Evolutionary conservation across 2,888 invertebrate genomes (phyloP), one percentile per base, ranked within the genome.

Genomic region (Blera fallax): DNA sequence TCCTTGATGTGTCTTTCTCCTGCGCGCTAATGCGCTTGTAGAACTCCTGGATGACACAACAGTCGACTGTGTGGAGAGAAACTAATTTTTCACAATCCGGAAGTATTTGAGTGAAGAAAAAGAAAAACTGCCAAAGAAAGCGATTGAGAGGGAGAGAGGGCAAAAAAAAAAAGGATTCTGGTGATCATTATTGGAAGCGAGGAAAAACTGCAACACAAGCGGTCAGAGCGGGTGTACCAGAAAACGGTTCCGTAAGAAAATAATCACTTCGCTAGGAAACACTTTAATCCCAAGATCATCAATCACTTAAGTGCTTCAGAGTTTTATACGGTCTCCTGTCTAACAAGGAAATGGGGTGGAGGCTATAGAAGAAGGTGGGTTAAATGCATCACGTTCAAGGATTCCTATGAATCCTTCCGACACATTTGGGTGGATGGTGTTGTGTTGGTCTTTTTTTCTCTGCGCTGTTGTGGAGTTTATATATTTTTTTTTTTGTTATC

Each of bases 261-360:
- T 81, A 85, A 85, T 85, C 81, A 77, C 81, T 85, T 85, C 77
- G 64, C 80, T 72, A 24, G 76, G 72, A 81, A 77, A 81, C 81
- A 81, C 85, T 85, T 81, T 81, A 81, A 85, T 85, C 81, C 85
- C 81, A 67, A 72, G 81, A 85, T 77, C 76, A 85, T 85, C 85
- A 85, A 85, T 85, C 85, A 85, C 85, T 81, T 81, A 81, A 85
- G 81, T 85, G 72, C 85, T 62, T 77, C 54, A 32, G 70, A 60
- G 85, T 54, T 81, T 81, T 65, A 58, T 52, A 60, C 48, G 29
- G 54, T 65, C 27, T 27, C 37, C 11, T 40, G 32, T 50, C 64
- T 40, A 74, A 74, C 79, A n/a, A 72, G 62, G 50, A 37, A 69
- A 37, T 48, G 52, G 18, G 70, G 7, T 37, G 16, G 5, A 34